Percentiles rank a stretch among this genome's conserved stretches.
phyloP scores from a whole-genome alignment of 2,113 vertebrate species.

The Pelodiscus sinensis region DNA sequence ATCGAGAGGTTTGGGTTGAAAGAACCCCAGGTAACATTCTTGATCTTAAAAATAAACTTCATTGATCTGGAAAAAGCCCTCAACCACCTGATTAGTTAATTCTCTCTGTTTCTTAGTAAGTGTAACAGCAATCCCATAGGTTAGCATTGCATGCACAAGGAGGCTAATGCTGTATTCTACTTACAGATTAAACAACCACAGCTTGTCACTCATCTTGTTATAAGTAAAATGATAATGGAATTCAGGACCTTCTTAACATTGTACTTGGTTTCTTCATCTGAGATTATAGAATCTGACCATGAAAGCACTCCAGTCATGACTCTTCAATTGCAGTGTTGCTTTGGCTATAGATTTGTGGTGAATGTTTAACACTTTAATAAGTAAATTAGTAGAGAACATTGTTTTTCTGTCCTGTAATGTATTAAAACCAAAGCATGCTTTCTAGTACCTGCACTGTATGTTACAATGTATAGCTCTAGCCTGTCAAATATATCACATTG shows the following conservation, averaged over 20 bases:
- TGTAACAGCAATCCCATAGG: not conserved
- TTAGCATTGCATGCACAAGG: not conserved
- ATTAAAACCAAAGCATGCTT: not conserved
- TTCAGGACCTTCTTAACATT: not conserved
- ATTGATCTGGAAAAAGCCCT: not conserved
- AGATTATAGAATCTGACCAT: not conserved
- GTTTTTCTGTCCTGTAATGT: not conserved
- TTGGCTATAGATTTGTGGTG: not conserved
- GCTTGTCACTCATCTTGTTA: not conserved
- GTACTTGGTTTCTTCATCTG: not conserved
- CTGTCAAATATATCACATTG: not conserved
- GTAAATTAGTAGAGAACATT: not conserved
- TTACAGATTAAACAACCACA: not conserved
- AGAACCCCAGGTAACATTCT: no score
- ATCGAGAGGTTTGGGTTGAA: no score
- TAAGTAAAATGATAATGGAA: not conserved
- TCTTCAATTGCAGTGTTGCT: not conserved
- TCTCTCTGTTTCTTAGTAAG: not conserved
- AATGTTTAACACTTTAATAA: not conserved
- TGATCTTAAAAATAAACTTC: not conserved
- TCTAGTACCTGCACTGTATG: accelerated
- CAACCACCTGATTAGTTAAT: not conserved
- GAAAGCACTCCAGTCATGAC: not conserved
- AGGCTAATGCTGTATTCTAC: not conserved
- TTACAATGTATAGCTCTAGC: not conserved